phyloP scores from a whole-genome alignment of 1,140 invertebrate species.

The Aradophagus sp. region DNA sequence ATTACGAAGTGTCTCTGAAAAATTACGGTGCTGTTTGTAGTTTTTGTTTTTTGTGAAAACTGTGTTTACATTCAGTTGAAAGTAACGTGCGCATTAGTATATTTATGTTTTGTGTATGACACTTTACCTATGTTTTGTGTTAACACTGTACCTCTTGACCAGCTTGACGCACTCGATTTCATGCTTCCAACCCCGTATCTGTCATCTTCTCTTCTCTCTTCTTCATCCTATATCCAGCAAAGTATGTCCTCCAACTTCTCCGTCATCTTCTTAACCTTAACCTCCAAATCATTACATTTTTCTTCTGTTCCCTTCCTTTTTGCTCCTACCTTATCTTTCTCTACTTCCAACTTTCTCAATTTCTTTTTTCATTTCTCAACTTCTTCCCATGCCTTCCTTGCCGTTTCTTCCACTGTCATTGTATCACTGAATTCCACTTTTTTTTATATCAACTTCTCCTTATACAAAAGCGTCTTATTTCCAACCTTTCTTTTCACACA shows the following conservation, averaged over 20 bases:
- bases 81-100: too few relatives aligned
- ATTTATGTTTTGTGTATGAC: too few relatives aligned
- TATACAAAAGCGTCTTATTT: too few relatives aligned
- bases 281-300: not conserved
- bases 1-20: too few relatives aligned
- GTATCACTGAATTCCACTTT: not conserved
- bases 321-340: not conserved
- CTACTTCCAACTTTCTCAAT: slow-evolving; percentile 1
- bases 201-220: not conserved
- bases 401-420: not conserved
- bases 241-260: not conserved
- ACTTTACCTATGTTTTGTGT: too few relatives aligned
- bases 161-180: too few relatives aligned
- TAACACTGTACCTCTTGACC: not conserved
- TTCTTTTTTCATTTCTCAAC: not conserved
- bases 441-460: too few relatives aligned
- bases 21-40: too few relatives aligned
- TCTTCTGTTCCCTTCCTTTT: not conserved
- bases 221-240: not conserved
- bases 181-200: not conserved
- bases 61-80: too few relatives aligned
- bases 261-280: too few relatives aligned
- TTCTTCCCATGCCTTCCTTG: not conserved
- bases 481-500: too few relatives aligned
- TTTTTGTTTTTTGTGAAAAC: too few relatives aligned